Evolutionary conservation across 2,888 invertebrate species (phyloP), one percentile per base, ranked within the genome.

Genomic region (Cephus nigrinus): DNA sequence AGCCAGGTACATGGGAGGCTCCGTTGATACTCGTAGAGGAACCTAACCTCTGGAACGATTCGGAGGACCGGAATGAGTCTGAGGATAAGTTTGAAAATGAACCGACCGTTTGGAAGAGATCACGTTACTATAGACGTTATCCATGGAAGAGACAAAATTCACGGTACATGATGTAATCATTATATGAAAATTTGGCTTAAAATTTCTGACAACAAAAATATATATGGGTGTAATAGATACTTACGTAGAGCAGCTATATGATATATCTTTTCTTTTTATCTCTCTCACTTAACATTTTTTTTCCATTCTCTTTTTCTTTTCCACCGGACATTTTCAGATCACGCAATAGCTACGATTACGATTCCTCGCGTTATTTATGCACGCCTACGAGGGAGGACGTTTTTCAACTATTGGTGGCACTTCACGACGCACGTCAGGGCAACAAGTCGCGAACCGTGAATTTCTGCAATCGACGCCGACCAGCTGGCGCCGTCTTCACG

Each of bases 381-480:
- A 93, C 93, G 77, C 94, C 94, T n/a, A 93, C 93, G 78, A 93
- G 93, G 84, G 93, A 94, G 84, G 95, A 95, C 86, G 93, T 95
- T 69, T 93, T 93, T 85, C 93, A 93, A 83, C 90, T 95, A 4
- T 86, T 95, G 79, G 92, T 94, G 15, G 94, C 94, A 71, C 89
- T 95, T 11, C 94, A 94, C 87, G 94, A 94, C 82, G 93, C 94
- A 77, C 93, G 93, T 36, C 93, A 93, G 81, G 94, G 94, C 2
- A 93, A 93, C 86, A 88, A 88, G 76, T 90, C 91, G 12, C 90
- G 91, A 74, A 92, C 93, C n/a, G 93, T 95, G 33, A 93, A 93
- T 84, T 94, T 94, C 89, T 95, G 95, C 89, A 94, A 94, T 88
- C 92, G 94, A 79, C 93, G 93, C 84, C 92, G 94, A 83, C 94